Conservation (phyloP, 2,888 invertebrate genomes). For the Spicauda simplicius region DNA sequence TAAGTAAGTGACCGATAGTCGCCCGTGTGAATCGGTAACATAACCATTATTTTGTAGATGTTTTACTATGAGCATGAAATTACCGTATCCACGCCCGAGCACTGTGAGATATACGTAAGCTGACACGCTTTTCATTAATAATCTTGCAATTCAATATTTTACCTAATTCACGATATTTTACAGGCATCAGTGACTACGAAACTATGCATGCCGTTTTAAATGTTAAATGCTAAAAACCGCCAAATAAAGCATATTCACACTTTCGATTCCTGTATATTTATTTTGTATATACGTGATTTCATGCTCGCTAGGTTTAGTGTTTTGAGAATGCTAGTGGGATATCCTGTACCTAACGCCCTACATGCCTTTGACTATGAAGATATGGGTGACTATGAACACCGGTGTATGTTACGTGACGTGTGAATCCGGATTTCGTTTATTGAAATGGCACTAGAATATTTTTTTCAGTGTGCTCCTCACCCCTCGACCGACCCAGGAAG, state of each 20-base stretch:
- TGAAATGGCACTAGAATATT: conserved; percentile 84
- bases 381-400: neutral
- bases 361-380: neutral
- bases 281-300: conserved; percentile 67
- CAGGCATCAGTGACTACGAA: neutral
- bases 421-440: conserved; percentile 71
- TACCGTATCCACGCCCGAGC: conserved; percentile 53
- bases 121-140: conserved; percentile 21
- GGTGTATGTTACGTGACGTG: conserved; percentile 6
- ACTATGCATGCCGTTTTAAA: too few species aligned
- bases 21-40: conserved; percentile 82
- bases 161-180: neutral
- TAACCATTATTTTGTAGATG: conserved; percentile 66
- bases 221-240: too few species aligned
- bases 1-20: conserved; percentile 48
- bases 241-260: neutral
- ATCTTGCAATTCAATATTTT: neutral
- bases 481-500: conserved; percentile 85
- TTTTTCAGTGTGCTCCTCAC: conserved; percentile 85
- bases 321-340: conserved; percentile 82
- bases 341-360: conserved; percentile 57
- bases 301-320: conserved; percentile 79
- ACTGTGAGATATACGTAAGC: conserved; percentile 38
- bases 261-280: neutral
- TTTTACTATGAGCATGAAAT: conserved; percentile 76